Conservation (phyloP, 2,113 vertebrate genomes). For the Serilophus lunatus region DNA sequence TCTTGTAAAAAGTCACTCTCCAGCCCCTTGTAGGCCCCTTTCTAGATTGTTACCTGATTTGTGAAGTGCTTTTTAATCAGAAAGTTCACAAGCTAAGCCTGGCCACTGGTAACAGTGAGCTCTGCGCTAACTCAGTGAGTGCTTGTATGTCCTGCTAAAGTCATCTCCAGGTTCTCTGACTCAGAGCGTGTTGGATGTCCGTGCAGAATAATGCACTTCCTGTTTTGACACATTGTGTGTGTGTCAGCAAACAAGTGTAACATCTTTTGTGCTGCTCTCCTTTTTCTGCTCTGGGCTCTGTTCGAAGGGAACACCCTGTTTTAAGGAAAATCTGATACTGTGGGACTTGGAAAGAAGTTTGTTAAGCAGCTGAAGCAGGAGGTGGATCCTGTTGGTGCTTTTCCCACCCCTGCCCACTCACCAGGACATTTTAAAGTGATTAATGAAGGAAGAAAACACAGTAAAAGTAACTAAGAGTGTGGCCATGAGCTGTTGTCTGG, state of each 20-base stretch:
- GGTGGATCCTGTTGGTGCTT: neutral
- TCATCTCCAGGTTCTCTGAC: neutral
- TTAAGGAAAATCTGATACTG: neutral
- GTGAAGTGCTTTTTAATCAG: neutral
- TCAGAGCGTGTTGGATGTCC: neutral
- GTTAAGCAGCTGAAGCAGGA: neutral
- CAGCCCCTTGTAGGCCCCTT: neutral
- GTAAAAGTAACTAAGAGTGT: neutral
- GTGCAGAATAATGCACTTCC: conserved; percentile 7
- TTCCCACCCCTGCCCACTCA: neutral
- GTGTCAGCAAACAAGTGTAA: neutral
- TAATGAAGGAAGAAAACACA: neutral
- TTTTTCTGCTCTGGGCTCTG: neutral
- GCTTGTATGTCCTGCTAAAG: fast-evolving
- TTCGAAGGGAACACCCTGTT: neutral
- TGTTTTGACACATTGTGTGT: neutral
- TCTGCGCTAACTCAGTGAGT: neutral
- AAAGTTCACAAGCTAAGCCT: neutral
- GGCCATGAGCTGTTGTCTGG: neutral
- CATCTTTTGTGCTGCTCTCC: neutral
- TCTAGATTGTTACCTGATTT: neutral
- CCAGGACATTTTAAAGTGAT: neutral
- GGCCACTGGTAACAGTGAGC: neutral
- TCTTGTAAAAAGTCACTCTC: neutral
- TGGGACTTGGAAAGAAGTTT: neutral